These are phyloP conservation scores for Sebastes flavidus DNA, from an alignment of 2,797 vertebrate species.

Conservation along the genomic window DNA sequence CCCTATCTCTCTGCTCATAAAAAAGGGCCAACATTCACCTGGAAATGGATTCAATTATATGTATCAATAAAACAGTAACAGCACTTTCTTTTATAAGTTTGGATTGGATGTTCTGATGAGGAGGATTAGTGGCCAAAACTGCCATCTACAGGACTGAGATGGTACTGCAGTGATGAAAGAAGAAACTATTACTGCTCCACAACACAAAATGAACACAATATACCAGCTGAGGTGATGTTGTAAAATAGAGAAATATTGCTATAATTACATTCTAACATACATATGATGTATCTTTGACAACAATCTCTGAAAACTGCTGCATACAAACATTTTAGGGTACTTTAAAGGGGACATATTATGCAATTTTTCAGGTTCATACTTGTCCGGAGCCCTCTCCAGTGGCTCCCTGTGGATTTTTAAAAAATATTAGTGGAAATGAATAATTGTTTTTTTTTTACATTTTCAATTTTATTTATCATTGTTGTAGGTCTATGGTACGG, in stretches of 20 bases:
- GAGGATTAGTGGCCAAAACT: constrained; percentile 33
- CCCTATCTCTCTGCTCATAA: constrained; percentile 41
- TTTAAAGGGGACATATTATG: no score
- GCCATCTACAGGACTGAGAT: constrained; percentile 44
- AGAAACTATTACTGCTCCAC: no score
- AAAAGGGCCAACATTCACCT: constrained; percentile 54
- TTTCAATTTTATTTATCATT: no score
- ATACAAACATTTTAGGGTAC: no score
- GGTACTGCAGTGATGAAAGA: constrained; percentile 26
- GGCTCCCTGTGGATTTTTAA: no score
- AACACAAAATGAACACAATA: rapidly evolving
- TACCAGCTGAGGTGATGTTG: no score
- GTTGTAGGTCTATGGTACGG: no score
- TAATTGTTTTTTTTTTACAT: no score
- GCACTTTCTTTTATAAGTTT: constrained; percentile 4
- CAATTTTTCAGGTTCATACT: no score
- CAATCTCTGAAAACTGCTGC: no score
- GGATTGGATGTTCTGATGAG: neutral
- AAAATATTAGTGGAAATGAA: no score
- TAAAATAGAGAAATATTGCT: neutral
- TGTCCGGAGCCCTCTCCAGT: no score
- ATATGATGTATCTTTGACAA: neutral
- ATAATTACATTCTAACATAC: neutral
- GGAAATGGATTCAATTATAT: constrained; percentile 52
- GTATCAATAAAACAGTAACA: constrained; percentile 48